A percentile compares a stretch with the other conserved stretches of the same genome.
These are phyloP conservation scores for Daubentonia madagascariensis DNA, from an alignment of 2,113 vertebrate genomes.

Conservation along the genomic window DNA sequence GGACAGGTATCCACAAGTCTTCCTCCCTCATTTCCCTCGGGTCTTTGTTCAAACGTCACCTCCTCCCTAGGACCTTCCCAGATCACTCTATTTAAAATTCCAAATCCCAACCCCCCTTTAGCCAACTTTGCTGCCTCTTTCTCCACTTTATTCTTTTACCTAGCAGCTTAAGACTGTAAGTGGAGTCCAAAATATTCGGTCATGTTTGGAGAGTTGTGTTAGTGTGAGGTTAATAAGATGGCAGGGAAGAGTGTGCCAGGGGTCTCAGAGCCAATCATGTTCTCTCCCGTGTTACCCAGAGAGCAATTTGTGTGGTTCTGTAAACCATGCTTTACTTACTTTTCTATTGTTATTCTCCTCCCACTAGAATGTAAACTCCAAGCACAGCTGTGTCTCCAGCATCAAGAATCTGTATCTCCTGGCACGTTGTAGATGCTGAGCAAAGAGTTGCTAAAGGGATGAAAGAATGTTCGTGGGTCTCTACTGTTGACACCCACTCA, in stretches of 20 bases:
- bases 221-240: neutral
- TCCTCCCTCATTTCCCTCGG: neutral
- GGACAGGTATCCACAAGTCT: neutral
- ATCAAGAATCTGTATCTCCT: neutral
- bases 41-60: neutral
- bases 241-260: neutral
- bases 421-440: neutral
- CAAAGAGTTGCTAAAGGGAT: neutral
- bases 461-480: neutral
- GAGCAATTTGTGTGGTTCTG: neutral
- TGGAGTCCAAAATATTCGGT: neutral
- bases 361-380: neutral
- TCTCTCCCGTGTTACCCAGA: neutral
- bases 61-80: neutral
- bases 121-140: no score
- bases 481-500: neutral
- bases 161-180: neutral
- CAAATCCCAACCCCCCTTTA: neutral
- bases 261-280: neutral
- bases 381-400: neutral
- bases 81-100: neutral
- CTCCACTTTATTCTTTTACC: neutral
- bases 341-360: neutral
- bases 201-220: neutral
- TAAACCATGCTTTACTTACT: neutral